Percentiles rank a stretch among this genome's conserved stretches.
Conservation (phyloP, 2,888 invertebrate genomes). For the Allolobophora icterica region DNA sequence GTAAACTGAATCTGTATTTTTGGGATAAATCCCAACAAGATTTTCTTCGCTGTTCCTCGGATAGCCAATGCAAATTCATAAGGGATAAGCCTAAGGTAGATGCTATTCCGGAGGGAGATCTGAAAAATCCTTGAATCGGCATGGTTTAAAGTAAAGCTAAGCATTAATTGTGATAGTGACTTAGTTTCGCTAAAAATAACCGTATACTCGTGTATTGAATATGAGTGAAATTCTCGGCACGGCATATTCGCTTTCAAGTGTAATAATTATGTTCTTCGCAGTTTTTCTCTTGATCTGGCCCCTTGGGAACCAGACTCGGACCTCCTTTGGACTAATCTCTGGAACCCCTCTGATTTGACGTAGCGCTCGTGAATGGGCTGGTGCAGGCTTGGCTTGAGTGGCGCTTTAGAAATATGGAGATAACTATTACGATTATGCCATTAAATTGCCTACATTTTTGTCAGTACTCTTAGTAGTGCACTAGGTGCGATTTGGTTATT, state of each 20-base stretch:
- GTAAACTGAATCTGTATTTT: background rate
- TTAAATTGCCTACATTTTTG: too few relatives aligned
- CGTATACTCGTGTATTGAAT: background rate
- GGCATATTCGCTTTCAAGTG: background rate
- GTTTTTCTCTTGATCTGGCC: too few relatives aligned
- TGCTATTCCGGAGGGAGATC: background rate
- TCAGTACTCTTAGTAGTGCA: background rate
- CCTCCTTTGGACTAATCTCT: too few relatives aligned
- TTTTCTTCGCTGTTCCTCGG: background rate
- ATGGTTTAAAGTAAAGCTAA: background rate
- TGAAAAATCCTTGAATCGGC: background rate
- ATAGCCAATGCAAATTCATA: background rate
- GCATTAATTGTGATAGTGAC: too few relatives aligned
- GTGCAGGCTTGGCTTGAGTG: too few relatives aligned
- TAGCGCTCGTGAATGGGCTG: too few relatives aligned
- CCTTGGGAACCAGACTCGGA: too few relatives aligned
- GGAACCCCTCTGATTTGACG: too few relatives aligned
- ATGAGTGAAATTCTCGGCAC: background rate
- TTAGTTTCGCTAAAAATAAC: background rate
- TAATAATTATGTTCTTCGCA: too few relatives aligned
- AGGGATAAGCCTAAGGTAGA: background rate
- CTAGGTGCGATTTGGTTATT: background rate
- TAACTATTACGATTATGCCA: too few relatives aligned
- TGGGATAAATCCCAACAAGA: background rate
- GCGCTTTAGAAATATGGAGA: too few relatives aligned